Evolutionary conservation across 2,113 vertebrate species (phyloP), one percentile per base, ranked within the genome.

Genomic region (Campylorhamphus procurvoides): DNA sequence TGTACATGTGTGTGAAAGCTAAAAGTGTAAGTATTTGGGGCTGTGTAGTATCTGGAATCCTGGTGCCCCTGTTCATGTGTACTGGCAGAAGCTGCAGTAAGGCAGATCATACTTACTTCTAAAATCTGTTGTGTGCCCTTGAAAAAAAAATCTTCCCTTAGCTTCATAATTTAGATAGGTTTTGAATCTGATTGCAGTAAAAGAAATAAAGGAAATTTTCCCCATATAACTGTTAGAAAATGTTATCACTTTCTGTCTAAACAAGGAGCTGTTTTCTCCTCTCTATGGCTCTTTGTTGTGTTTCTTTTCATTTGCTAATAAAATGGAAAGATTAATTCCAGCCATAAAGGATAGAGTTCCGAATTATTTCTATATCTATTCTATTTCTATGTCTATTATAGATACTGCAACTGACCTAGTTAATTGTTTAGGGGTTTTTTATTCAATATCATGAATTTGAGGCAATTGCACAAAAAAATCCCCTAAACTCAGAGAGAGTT

Each of bases 161-260:
- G 18, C 78, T 96, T 96, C 76, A 87, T 77, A 94, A 95, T 89
- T 83, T 68, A 87, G 78, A 80, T 37, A 77, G 60, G 28, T 97
- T 78, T 89, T 93, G 62, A 94, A 82, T 40, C 74, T 58, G 56
- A 78, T 72, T 74, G 44, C 66, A 96, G 53, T 8, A 82, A 55
- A 77, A 87, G 80, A 81, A 74, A 85, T 75, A 85, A 50, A 91
- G 27, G 7, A 77, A 78, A 29, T 60, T 91, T 89, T 46, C 44
- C 18, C 22, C 3, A 17, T 71, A 35, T 82, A 82, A 56, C 33
- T 67, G 8, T 42, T 49, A 91, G 47, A 82, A 95, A 89, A 89
- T 59, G 4, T 11, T 40, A 55, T 84, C 66, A 59, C 11, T 81
- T 94, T 82, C 89, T 73, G 50, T 40, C 55, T 55, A 68, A 92